Conservation (phyloP, 2,113 vertebrate genomes). For the Spermophilus dauricus region DNA sequence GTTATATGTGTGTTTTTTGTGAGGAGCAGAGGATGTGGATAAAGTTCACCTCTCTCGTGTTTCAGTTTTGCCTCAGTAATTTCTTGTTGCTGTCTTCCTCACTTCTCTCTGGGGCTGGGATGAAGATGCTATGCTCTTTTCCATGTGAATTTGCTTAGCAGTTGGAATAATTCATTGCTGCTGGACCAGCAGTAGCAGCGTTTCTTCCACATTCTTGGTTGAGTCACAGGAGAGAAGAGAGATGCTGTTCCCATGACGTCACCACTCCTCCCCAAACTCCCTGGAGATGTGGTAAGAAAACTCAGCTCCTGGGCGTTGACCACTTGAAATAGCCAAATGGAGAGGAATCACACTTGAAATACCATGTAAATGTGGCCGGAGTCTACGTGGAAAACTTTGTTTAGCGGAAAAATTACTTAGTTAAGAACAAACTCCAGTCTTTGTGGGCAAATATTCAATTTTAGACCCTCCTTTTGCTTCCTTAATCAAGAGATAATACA, state of each 20-base stretch:
- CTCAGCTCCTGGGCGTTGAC: constrained; percentile 17
- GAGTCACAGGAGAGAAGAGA: constrained; percentile 50
- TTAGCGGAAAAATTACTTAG: background rate
- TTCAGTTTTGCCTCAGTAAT: constrained; percentile 16
- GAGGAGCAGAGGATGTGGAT: background rate
- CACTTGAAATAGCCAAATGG: constrained; percentile 9
- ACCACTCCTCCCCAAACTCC: background rate
- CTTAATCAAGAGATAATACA: background rate
- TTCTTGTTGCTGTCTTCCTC: background rate
- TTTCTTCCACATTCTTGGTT: constrained; percentile 32
- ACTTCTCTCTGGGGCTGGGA: background rate
- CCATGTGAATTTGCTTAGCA: constrained; percentile 45
- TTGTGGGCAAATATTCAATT: background rate
- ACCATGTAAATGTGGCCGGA: background rate
- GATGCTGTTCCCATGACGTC: constrained; percentile 64
- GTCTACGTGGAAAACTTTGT: background rate
- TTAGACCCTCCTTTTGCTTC: constrained; percentile 22
- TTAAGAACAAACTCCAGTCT: background rate
- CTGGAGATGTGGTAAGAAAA: background rate
- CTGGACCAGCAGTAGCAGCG: background rate
- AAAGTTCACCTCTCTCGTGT: background rate
- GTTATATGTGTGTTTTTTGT: background rate
- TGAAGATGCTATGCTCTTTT: background rate
- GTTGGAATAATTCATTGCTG: constrained; percentile 27
- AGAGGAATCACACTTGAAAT: background rate